Evolutionary conservation across 2,113 vertebrate species (phyloP).

Genomic region (Illadopsis cleaveri): DNA sequence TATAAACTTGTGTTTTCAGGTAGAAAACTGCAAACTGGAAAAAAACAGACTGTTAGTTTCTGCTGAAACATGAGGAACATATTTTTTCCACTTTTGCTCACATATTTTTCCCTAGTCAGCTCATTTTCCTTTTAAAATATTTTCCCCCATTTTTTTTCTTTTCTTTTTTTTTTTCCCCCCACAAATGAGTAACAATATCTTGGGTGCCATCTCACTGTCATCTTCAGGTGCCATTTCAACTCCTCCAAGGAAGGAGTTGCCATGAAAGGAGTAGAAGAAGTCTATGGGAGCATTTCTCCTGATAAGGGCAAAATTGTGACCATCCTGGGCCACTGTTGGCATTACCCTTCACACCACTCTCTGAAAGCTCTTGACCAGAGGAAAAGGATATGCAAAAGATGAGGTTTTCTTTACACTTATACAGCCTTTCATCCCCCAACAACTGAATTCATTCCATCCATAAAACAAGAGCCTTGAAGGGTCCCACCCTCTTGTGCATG

Average conservation of each 20-base stretch:
- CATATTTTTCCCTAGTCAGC: neutral
- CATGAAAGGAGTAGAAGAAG: neutral
- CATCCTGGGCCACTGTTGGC: neutral
- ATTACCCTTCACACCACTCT: neutral
- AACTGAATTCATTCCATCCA: neutral
- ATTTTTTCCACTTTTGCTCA: neutral
- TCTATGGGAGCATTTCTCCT: neutral
- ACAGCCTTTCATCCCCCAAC: neutral
- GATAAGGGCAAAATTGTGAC: neutral
- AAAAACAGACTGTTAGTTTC: neutral
- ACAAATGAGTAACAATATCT: neutral
- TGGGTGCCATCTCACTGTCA: neutral
- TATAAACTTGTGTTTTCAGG: neutral
- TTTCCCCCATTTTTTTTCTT: rapidly evolving
- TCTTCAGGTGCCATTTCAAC: neutral
- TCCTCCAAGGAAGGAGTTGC: neutral
- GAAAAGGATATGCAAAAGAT: neutral
- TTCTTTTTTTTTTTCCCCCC: rapidly evolving
- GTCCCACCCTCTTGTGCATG: neutral
- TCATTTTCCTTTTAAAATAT: neutral
- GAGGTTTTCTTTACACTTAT: neutral
- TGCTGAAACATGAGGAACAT: neutral
- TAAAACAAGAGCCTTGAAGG: neutral
- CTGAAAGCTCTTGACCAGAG: neutral
- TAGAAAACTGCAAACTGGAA: neutral